Conservation (phyloP, 2,113 vertebrate species). For the Gobius niger region DNA sequence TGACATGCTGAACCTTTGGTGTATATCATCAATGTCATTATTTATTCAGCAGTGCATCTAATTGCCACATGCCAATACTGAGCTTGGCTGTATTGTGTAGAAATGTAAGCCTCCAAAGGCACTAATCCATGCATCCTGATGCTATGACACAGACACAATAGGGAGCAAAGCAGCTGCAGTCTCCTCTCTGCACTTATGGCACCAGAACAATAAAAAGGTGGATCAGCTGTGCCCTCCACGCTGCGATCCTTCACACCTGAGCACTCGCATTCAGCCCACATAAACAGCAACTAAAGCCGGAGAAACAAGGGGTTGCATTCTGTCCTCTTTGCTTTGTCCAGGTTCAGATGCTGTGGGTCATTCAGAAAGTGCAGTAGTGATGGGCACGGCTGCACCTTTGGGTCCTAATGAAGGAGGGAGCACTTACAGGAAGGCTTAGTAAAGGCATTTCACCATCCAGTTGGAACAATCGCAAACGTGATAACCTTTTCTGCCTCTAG, state of each 20-base stretch:
- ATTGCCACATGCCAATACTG: slow-evolving; percentile 51
- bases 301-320: slow-evolving; percentile 20
- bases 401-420: neutral
- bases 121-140: slow-evolving; percentile 59
- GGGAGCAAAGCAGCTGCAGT: slow-evolving; percentile 48
- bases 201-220: slow-evolving; percentile 46
- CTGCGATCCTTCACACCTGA: slow-evolving; percentile 62
- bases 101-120: slow-evolving; percentile 46
- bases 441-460: too few relatives aligned
- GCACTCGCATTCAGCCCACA: slow-evolving; percentile 35
- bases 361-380: slow-evolving; percentile 37
- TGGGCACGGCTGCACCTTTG: slow-evolving; percentile 25
- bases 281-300: slow-evolving; percentile 12
- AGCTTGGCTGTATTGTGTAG: slow-evolving; percentile 44
- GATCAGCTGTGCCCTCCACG: slow-evolving; percentile 7
- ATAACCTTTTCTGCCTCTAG: too few relatives aligned
- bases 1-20: slow-evolving; percentile 1
- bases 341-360: slow-evolving; percentile 41
- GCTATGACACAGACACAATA: slow-evolving; percentile 54
- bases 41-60: slow-evolving; percentile 56
- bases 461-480: too few relatives aligned
- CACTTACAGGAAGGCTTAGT: neutral
- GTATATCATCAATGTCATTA: slow-evolving; percentile 40
- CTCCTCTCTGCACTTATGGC: slow-evolving; percentile 46
- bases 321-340: slow-evolving; percentile 24